phyloP scores from a whole-genome alignment of 2,888 invertebrate species.

The Aricia artaxerxes region DNA sequence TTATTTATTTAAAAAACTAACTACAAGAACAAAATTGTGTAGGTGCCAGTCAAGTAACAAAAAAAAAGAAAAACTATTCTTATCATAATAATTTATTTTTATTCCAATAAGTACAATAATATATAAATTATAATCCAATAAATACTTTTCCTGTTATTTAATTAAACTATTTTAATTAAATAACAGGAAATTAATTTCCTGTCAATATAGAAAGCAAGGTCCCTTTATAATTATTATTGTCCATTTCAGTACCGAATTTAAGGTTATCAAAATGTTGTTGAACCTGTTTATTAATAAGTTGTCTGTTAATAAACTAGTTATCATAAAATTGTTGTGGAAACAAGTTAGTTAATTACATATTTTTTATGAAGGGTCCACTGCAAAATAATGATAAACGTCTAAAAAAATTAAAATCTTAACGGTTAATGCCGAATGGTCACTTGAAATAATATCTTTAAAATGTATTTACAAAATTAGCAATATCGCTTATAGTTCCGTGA shows the following conservation, averaged over 20 bases:
- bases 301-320: slow-evolving; percentile 4
- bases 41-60: no score
- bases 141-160: no score
- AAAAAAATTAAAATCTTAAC: no score
- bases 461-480: no score
- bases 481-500: no score
- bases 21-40: no score
- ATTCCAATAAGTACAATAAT: not conserved
- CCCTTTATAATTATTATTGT: not conserved
- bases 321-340: not conserved
- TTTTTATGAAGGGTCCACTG: not conserved
- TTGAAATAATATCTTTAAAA: no score
- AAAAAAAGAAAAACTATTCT: not conserved
- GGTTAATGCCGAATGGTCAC: no score
- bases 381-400: no score
- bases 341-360: not conserved
- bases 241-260: not conserved
- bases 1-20: no score
- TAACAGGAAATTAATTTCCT: not conserved
- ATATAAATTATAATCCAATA: no score
- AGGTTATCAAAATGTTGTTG: slow-evolving; percentile 2
- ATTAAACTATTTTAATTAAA: not conserved
- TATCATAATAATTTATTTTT: not conserved
- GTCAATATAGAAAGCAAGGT: not conserved
- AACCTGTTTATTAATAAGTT: not conserved